Evolutionary conservation across 2,888 invertebrate genomes (phyloP).

Genomic region (Phaedon cochleariae): DNA sequence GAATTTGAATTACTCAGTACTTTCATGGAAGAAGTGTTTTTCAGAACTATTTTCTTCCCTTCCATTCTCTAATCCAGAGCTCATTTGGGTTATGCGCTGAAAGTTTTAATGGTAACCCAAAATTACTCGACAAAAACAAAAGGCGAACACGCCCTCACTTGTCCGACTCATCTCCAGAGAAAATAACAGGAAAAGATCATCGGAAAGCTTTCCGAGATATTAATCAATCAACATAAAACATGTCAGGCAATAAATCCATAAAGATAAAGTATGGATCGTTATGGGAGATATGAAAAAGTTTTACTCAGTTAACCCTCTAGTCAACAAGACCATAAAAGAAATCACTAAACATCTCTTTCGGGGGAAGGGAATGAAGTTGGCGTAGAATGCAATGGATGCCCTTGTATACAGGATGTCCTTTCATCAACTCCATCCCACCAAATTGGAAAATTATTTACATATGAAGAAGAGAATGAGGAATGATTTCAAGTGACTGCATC

Average conservation of each 20-base stretch:
- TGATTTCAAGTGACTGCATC: no score
- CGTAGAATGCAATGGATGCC: not conserved
- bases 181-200: slow-evolving; percentile 6
- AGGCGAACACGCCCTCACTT: not conserved
- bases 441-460: no score
- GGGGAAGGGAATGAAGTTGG: slow-evolving; percentile 21
- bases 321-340: slow-evolving; percentile 51
- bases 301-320: slow-evolving; percentile 42
- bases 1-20: no score
- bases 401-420: slow-evolving; percentile 11
- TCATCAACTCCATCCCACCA: not conserved
- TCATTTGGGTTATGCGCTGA: no score
- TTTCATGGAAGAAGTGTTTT: no score
- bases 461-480: no score
- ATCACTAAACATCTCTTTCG: slow-evolving; percentile 43
- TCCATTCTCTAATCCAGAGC: no score
- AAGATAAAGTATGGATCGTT: slow-evolving; percentile 42
- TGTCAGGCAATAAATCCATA: slow-evolving; percentile 40
- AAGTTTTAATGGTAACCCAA: slow-evolving; percentile 1
- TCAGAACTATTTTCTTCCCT: no score
- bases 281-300: slow-evolving; percentile 40
- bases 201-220: slow-evolving; percentile 20
- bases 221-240: slow-evolving; percentile 37
- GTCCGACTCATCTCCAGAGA: slow-evolving; percentile 3
- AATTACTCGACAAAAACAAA: slow-evolving; percentile 11